phyloP scores from a whole-genome alignment of 2,888 invertebrate genomes.

The Caenorhabditis sp. region DNA sequence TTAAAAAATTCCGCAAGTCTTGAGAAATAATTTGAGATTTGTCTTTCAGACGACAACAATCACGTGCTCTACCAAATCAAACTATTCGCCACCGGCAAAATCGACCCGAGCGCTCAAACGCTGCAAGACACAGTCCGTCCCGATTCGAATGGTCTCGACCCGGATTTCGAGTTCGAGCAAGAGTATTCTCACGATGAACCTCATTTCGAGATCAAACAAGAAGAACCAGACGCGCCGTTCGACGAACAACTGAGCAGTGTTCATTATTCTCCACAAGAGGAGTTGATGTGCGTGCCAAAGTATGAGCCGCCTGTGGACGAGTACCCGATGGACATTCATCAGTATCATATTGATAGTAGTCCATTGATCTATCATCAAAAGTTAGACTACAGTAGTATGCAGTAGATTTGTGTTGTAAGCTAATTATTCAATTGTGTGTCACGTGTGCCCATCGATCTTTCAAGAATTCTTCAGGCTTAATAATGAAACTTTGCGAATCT shows the following conservation, averaged over 20 bases:
- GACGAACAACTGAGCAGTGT: neutral
- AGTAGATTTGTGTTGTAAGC: too few species aligned
- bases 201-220: neutral
- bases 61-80: slow-evolving; percentile 13
- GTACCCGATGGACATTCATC: too few species aligned
- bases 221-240: neutral
- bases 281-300: too few species aligned
- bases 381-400: too few species aligned
- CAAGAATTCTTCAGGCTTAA: too few species aligned
- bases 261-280: too few species aligned
- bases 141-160: neutral
- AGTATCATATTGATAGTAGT: too few species aligned
- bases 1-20: too few species aligned
- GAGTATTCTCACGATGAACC: neutral
- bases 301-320: too few species aligned
- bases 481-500: neutral
- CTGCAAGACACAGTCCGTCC: neutral
- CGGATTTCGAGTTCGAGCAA: neutral
- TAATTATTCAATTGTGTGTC: too few species aligned
- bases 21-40: neutral
- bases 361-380: too few species aligned
- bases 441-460: too few species aligned
- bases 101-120: slow-evolving; percentile 1
- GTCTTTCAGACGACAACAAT: slow-evolving; percentile 9
- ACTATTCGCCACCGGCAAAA: slow-evolving; percentile 18